Evolutionary conservation across 2,888 invertebrate species (phyloP), one percentile per base, ranked within the genome.

Genomic region (Nephrocerus scutellatus): DNA sequence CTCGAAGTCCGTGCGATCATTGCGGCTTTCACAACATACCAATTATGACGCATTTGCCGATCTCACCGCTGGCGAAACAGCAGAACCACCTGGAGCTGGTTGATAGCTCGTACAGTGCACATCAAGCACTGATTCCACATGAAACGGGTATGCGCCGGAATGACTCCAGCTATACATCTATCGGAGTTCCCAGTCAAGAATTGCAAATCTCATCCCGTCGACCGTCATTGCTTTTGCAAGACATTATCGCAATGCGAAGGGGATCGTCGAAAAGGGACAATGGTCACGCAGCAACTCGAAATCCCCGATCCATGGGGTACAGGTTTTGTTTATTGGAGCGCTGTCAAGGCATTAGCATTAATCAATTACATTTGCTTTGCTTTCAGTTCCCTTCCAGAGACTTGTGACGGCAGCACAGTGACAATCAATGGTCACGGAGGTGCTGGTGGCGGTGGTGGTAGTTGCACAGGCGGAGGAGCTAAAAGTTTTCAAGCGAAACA

Each of bases 231-330:
- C 48, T 68, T 9, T 46, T 69, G 15, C 69, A 68, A 43, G 68
- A 69, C 42, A 64, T 69, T 28, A 45, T 69, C 35, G 47, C 51
- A 22, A 62, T 63, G 5, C 50, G 80, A 55, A 71, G 80, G 28
- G 77, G 79, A 1, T 79, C 79, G 6, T 18, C 30, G 12, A 19
- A 16, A 13, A 5, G 41, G 1, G 42, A 45, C 7, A 52, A 51
- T 28, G 47, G 45, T 6, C 28, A 44, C 8, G 19, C 36, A 26
- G 41, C 47, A 48, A 59, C n/a, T n/a, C n/a, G 41, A 44, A 56
- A 34, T 39, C 53, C 52, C 26, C 55, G 44, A 46, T 57, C 55
- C 43, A 45, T 56, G 44, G 62, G 63, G 67, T 67, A 56, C 50
- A 51, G 22, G 28, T 32, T 31, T 30, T 40, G n/a, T 32, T 30